A percentile compares a stretch with the other conserved stretches of the same genome.
These are phyloP conservation scores for Folsomia manolachei DNA, from an alignment of 2,888 invertebrate species.

Conservation along the genomic window DNA sequence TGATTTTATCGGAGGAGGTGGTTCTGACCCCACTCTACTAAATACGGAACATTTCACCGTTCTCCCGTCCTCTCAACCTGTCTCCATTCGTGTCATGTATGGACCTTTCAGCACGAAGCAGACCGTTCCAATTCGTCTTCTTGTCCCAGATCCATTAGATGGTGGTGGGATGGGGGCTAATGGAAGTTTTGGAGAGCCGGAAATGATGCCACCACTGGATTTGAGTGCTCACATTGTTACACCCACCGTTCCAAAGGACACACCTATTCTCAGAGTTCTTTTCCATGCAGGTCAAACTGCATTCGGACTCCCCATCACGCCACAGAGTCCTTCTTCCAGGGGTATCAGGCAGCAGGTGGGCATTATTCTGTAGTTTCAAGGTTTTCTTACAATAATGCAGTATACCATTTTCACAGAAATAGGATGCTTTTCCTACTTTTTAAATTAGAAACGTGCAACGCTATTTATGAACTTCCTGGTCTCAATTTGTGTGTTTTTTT, in stretches of 20 bases:
- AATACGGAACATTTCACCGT: constrained; percentile 87
- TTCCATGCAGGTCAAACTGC: constrained; percentile 78
- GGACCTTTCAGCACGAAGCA: constrained; percentile 94
- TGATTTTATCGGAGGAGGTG: not conserved
- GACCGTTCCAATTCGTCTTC: constrained; percentile 84
- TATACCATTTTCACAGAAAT: no score
- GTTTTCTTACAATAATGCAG: no score
- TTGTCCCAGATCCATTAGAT: constrained; percentile 74
- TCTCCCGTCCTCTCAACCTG: constrained; percentile 84
- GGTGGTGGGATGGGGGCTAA: constrained; percentile 57
- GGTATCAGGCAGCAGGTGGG: constrained; percentile 66
- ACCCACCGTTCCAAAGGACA: constrained; percentile 77
- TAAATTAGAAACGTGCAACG: no score
- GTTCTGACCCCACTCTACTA: constrained; percentile 53
- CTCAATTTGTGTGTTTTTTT: no score
- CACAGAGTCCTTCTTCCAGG: constrained; percentile 40
- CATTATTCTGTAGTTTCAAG: no score
- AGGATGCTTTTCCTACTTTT: no score
- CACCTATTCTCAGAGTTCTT: constrained; percentile 85
- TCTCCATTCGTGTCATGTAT: constrained; percentile 85
- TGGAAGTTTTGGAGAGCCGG: constrained; percentile 48
- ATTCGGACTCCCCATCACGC: constrained; percentile 48
- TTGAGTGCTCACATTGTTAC: constrained; percentile 93
- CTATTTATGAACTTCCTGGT: no score
- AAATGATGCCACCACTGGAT: constrained; percentile 61